Evolutionary conservation across 2,888 invertebrate species (phyloP), one percentile per base, ranked within the genome.

Genomic region (Andrena marginata): DNA sequence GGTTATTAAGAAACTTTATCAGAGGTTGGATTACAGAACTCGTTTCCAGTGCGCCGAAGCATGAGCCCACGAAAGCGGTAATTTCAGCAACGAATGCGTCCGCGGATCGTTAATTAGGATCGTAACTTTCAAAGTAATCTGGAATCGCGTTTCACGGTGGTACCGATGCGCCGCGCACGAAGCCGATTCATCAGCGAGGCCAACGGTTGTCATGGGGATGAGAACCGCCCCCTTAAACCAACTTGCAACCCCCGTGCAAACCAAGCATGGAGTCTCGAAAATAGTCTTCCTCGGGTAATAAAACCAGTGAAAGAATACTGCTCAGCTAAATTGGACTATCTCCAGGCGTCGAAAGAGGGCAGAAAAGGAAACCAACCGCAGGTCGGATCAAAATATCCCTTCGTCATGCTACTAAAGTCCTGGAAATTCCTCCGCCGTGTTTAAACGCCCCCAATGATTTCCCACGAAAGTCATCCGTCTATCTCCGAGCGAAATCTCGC

Each of bases 171-270:
- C 86, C 88, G 88, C 82, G 89, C 83, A 89, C 87, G 78, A 89
- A 90, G 89, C 89, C 89, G 89, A 89, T 90, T 90, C 86, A 91
- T 90, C 90, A 91, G 88, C 82, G 83, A 64, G 83, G 85, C 84
- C 75, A 88, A 85, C 89, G 88, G 92, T 92, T 92, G 92, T 92
- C 92, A 92, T 92, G 92, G 92, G 92, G 91, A 92, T 90, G 90
- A 85, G 89, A 86, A 89, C 89, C 91, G 89, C 91, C 91, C 86
- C 89, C 84, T 86, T 80, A 89, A 85, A 85, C 81, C 84, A 80
- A 84, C 90, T 74, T 77, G 74, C 85, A 85, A 85, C 82, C 84
- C 88, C 86, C 80, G 85, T 85, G 80, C 82, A 82, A 82, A 84
- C 84, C 73, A 83, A 78, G 88, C 90, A 81, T 86, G 80, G 74